Percentiles rank a stretch among this genome's conserved stretches.
These are phyloP conservation scores for Gobio occitaniae DNA, from an alignment of 2,797 vertebrate species.

Conservation along the genomic window DNA sequence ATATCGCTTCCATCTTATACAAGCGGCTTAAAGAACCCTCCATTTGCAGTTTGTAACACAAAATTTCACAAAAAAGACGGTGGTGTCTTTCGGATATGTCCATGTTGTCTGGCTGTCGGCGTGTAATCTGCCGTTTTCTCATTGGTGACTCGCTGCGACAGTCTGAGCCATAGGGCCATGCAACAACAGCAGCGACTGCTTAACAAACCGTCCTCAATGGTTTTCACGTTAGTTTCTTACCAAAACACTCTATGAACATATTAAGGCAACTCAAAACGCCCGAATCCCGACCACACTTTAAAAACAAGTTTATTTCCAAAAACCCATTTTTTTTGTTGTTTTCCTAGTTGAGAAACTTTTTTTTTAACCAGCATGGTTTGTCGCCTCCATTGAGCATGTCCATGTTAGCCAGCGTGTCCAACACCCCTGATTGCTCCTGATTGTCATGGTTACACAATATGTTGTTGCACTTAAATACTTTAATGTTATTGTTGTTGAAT, in stretches of 20 bases:
- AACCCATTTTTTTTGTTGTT: not conserved
- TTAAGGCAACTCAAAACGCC: not conserved
- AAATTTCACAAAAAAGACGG: constrained; percentile 7
- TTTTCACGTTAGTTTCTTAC: not conserved
- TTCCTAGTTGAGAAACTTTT: constrained; percentile 9
- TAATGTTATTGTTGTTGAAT: not conserved
- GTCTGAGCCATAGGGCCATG: constrained; percentile 56
- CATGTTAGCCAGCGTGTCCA: constrained; percentile 9
- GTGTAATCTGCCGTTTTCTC: constrained; percentile 68
- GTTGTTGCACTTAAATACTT: not conserved
- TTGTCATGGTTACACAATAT: too few relatives aligned
- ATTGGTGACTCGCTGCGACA: constrained; percentile 69
- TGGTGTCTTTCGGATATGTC: constrained; percentile 31
- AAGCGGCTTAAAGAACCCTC: constrained; percentile 4
- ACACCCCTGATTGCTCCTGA: not conserved
- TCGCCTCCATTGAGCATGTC: not conserved
- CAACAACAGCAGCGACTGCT: constrained; percentile 20
- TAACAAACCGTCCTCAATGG: not conserved
- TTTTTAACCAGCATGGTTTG: not conserved
- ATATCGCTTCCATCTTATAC: constrained; percentile 1
- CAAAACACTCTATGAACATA: too few relatives aligned
- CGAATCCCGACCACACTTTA: not conserved
- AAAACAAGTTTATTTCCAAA: not conserved
- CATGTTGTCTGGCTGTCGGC: constrained; percentile 42
- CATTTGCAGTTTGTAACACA: constrained; percentile 16